Evolutionary conservation across 1,140 invertebrate species (phyloP).

Genomic region (Halictus rubicundus): DNA sequence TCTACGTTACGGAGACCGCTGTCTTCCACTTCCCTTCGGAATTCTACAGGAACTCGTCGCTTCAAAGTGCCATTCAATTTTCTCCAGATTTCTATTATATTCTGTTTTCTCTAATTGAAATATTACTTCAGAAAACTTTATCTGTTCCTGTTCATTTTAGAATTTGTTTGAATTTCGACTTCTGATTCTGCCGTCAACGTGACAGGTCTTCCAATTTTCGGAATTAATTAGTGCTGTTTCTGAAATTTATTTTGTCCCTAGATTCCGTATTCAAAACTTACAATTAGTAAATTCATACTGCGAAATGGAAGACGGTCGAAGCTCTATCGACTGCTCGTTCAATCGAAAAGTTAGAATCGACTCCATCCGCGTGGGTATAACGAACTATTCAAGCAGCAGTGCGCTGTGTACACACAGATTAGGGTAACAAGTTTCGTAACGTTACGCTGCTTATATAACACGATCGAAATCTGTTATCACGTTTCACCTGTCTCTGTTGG

Average conservation of each 20-base stretch:
- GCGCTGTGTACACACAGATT: constrained; percentile 28
- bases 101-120: background rate
- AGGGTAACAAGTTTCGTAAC: background rate
- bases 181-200: too few relatives aligned
- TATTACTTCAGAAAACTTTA: background rate
- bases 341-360: background rate
- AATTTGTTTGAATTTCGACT: too few relatives aligned
- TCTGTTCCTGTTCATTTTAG: too few relatives aligned
- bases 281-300: too few relatives aligned
- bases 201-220: too few relatives aligned
- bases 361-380: background rate
- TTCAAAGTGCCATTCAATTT: background rate
- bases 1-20: background rate
- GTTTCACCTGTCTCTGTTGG: background rate
- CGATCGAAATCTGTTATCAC: background rate
- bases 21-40: background rate
- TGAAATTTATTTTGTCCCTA: too few relatives aligned
- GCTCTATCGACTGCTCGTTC: background rate
- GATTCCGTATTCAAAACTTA: too few relatives aligned
- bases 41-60: background rate
- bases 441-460: background rate
- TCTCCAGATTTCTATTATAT: background rate
- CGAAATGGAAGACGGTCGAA: too few relatives aligned
- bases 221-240: too few relatives aligned
- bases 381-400: background rate